Conservation (phyloP, 2,113 vertebrate species). For the Saguinus midas region DNA sequence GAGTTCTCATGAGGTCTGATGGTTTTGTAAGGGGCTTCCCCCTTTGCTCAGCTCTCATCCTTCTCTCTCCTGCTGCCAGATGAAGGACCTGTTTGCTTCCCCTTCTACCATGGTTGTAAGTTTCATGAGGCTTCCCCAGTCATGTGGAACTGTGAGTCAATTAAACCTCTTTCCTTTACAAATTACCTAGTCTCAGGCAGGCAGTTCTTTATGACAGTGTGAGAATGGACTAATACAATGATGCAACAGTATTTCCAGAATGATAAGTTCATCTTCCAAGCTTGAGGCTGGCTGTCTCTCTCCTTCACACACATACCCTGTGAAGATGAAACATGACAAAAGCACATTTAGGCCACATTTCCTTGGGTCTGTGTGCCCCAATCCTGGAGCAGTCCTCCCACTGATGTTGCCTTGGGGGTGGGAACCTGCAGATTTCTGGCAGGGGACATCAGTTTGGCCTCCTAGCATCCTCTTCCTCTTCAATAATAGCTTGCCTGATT, state of each 20-base stretch:
- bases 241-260: slow-evolving; percentile 21
- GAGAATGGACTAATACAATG: too few relatives aligned
- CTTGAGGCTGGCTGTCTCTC: not conserved
- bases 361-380: not conserved
- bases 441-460: not conserved
- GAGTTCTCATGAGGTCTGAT: too few relatives aligned
- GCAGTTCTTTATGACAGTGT: too few relatives aligned
- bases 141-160: too few relatives aligned
- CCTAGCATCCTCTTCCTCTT: not conserved
- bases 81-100: too few relatives aligned
- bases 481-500: not conserved
- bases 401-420: not conserved
- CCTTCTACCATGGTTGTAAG: too few relatives aligned
- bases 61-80: too few relatives aligned
- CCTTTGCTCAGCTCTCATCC: too few relatives aligned
- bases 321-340: not conserved
- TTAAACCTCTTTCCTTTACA: too few relatives aligned
- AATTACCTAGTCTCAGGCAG: too few relatives aligned
- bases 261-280: slow-evolving; percentile 23
- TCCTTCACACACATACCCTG: not conserved
- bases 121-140: too few relatives aligned
- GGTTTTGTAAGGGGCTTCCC: too few relatives aligned
- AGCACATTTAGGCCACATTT: fast-evolving
- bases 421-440: not conserved
- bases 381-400: not conserved